These are phyloP conservation scores for Perizoma flavofasciatum DNA, from an alignment of 2,888 invertebrate species.

Conservation along the genomic window DNA sequence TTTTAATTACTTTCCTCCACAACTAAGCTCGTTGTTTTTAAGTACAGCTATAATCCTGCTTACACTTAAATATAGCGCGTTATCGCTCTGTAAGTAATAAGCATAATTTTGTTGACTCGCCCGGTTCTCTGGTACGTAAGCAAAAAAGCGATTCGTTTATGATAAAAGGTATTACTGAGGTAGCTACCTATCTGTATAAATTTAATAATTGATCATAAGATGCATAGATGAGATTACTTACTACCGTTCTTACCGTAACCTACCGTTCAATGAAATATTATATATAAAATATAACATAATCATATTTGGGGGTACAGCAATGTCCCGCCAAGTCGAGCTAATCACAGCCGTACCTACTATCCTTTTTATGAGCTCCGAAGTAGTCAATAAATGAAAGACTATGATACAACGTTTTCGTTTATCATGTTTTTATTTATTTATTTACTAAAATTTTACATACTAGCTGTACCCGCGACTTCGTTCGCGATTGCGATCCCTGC, in stretches of 20 bases:
- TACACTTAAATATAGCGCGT: slow-evolving; percentile 19
- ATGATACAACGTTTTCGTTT: not conserved
- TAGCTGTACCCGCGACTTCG: too few relatives aligned
- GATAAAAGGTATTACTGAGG: not conserved
- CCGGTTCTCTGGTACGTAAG: slow-evolving; percentile 8
- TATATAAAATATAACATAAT: too few relatives aligned
- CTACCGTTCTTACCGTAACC: too few relatives aligned
- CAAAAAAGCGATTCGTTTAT: slow-evolving; percentile 1
- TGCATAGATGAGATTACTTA: not conserved
- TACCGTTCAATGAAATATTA: too few relatives aligned
- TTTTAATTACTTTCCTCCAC: slow-evolving; percentile 39
- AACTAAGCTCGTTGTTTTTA: slow-evolving; percentile 34
- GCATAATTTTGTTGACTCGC: slow-evolving; percentile 14
- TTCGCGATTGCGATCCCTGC: too few relatives aligned
- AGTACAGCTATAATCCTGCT: slow-evolving; percentile 34
- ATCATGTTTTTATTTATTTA: not conserved
- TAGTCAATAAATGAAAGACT: not conserved
- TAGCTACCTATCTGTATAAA: not conserved
- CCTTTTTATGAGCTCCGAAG: too few relatives aligned
- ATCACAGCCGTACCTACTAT: too few relatives aligned
- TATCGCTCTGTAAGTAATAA: slow-evolving; percentile 21
- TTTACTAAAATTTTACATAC: too few relatives aligned
- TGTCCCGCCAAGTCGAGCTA: too few relatives aligned
- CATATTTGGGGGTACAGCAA: too few relatives aligned
- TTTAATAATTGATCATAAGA: slow-evolving; percentile 7